Percentiles rank a stretch among this genome's conserved stretches.
Evolutionary conservation across 2,797 vertebrate species (phyloP).

Genomic region (Crocodylus rhombifer): DNA sequence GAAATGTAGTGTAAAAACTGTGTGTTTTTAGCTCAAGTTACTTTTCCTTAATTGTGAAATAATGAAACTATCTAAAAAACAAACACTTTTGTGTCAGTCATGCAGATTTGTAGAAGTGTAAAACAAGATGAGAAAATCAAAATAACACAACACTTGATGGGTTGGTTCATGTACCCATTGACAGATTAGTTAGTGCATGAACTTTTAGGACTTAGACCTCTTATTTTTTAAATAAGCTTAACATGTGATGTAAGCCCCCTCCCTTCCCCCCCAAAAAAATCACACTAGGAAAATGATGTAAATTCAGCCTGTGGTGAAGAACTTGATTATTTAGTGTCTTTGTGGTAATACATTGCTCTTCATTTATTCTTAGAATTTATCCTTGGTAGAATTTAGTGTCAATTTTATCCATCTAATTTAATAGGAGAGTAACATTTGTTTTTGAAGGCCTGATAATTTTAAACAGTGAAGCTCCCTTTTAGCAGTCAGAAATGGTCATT

Average conservation of each 20-base stretch:
- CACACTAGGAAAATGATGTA: neutral
- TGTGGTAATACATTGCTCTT: neutral
- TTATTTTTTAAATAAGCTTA: neutral
- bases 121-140: too few relatives aligned
- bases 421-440: neutral
- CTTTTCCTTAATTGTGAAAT: neutral
- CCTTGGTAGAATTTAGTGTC: neutral
- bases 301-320: neutral
- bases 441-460: neutral
- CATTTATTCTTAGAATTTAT: neutral
- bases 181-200: too few relatives aligned
- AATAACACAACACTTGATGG: too few relatives aligned
- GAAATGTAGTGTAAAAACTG: neutral
- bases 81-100: neutral
- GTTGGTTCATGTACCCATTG: too few relatives aligned
- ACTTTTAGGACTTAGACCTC: neutral
- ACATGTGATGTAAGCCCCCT: neutral
- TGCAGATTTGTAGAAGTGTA: neutral
- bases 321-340: accelerated
- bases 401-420: accelerated
- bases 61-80: neutral
- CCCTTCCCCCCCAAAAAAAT: neutral
- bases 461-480: neutral
- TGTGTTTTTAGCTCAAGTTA: neutral
- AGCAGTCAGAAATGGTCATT: too few relatives aligned